Base-by-base conservation (phyloP, 1,140 invertebrate genomes). In the Centruroides sculpturatus region DNA sequence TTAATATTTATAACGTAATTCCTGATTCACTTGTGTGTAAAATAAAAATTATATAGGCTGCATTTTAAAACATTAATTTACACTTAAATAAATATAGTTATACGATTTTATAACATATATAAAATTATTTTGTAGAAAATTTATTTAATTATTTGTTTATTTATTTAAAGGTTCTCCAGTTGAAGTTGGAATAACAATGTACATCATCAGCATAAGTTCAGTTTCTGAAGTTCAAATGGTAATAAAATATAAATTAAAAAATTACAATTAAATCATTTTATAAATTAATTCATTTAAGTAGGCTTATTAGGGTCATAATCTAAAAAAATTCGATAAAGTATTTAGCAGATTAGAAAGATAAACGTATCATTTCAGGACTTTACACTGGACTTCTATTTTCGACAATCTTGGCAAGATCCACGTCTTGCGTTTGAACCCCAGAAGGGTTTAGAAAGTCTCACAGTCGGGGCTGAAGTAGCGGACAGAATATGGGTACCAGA, bases 161-260 rank as follows among this genome's bases (percentile, higher is more conserved):
- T 23, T 68, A 80, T 81, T 89, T 89, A 69, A 86, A 92, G 89
- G 89, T 86, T 85, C 86, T 75, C 89, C 92, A 72, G 89, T 93
- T 78, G 87, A 91, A 79, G 90, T 95, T 73, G 90, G 90, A 76
- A 89, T 96, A 79, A 95, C 92, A 79, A 93, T 94, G 87, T 92
- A 91, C 82, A 89, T 96, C 78, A 87, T 93, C 79, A 92, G 89
- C 83, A 95, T 97, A 82, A 92, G 89, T 82, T 94, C 92, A 76
- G 88, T 97, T 77, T 95, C 92, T 76, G 92, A 96, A 85, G 92
- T 96, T 76, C 83, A 91, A 80, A 96, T 96, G 92, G 92, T 94
- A 88, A 61, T 56, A 59, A 12, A 12, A 35, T 51, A 41, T 41
- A 6, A 41, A 41, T 41, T 41, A 2, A 23, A 23, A 23, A 35